Evolutionary conservation across 2,888 invertebrate species (phyloP), one percentile per base, ranked within the genome.

Genomic region (Petrolisthes cinctipes): DNA sequence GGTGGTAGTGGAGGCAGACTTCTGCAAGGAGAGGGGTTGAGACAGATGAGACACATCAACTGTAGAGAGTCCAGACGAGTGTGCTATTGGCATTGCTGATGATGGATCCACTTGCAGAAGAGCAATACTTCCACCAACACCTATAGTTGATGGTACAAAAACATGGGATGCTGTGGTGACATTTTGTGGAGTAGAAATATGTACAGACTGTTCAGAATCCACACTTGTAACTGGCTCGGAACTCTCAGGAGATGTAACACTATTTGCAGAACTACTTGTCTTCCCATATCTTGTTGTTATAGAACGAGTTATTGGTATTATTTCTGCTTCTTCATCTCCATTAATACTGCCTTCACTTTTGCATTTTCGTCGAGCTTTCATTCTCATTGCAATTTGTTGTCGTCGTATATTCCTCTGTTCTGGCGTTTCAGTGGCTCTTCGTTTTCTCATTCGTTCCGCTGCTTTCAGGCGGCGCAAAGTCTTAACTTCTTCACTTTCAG

Each of bases 401-500:
- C 89, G 84, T 20, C 90, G 61, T 14, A 73, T 17, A n/a, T 84
- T 76, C 20, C 89, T 81, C 61, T 90, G 88, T 61, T 90, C 90
- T 17, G 89, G 85, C 23, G 90, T 89, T 66, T 90, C 90, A 37
- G 61, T 82, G 4, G 90, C 88, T 68, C 90, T 86, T 54, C 89
- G 84, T 73, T 88, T 89, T 71, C 90, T 73, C 89, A 90, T 90
- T 71, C 90, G 79, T 68, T 90, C 90, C 7, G 90, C 89, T n/a
- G 90, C 89, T 61, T 88, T 89, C 51, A 86, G n/a, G 53, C 90
- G 85, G 51, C 90, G 86, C 14, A 88, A 14, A 68, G 71, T 53
- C 61, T 89, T 90, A 5, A 82, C 66, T 20, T 89, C 87, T 61
- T 86, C 80, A 84, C 88, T 88, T 66, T 90, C 90, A 17, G 86